Base-by-base conservation (phyloP, 1,140 invertebrate genomes). In the Brachionus calyciflorus region DNA sequence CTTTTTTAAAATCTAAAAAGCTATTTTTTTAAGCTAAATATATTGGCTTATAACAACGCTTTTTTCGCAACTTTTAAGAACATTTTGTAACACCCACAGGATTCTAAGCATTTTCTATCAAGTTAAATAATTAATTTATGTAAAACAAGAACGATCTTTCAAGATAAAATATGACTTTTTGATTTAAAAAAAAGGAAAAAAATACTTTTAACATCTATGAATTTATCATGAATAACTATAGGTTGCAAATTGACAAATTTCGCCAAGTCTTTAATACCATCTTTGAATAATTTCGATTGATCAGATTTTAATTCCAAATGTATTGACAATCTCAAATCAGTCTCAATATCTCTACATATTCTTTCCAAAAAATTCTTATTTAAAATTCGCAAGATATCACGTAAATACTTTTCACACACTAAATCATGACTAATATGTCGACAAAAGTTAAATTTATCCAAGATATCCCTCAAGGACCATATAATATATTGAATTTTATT, bases 231-330 rank as follows among this genome's bases (percentile, higher is more conserved):
- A 40, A 76, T 57, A 9, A 44, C 12, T 21, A 76, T 57, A 30
- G 73, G 73, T 84, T 86, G 87, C 40, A 88, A 81, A 78, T 84
- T 85, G 78, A 88, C 83, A 44, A 81, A 82, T 63, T 81, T 80
- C 28, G 87, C 84, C 78, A 85, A 85, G 68, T 88, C 84, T 78
- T 85, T 84, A 14, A 86, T 70, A 26, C 44, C 87, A 9, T 87
- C 85, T 79, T 88, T 87, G 80, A 92, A 91, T 0, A 91, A 91
- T 85, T 91, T 92, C 3, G 88, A 84, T 7, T 90, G 89, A 83
- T 93, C 90, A 1, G 93, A 83, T 80, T 94, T 91, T 28, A 98
- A 87, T 85, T 96, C 93, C 1, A 91, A 89, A 85, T 97, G 93
- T 21, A 92, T 93, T 78, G 93, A 91, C 7, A 97, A 84, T 46